These are phyloP conservation scores for Phodopus roborovskii DNA, from an alignment of 2,113 vertebrate species.

Conservation along the genomic window DNA sequence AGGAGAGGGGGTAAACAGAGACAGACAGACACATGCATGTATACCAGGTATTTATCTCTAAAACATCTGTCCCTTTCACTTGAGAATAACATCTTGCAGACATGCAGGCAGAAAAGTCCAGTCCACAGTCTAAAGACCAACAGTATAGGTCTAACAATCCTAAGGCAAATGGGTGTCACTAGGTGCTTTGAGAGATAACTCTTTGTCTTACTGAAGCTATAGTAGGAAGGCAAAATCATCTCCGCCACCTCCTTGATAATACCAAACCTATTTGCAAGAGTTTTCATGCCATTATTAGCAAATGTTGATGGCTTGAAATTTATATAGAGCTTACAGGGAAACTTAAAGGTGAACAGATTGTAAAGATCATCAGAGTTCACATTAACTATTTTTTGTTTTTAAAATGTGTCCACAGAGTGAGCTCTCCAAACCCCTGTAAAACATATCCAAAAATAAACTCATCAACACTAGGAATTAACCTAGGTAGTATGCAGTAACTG, in stretches of 20 bases:
- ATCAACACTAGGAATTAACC: conserved; percentile 51
- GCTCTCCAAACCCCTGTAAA: background rate
- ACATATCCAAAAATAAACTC: background rate
- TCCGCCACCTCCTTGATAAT: background rate
- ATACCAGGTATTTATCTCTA: background rate
- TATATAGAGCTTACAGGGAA: conserved; percentile 50
- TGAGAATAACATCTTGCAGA: background rate
- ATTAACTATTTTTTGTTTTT: background rate
- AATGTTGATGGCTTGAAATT: conserved; percentile 64
- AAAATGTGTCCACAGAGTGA: background rate
- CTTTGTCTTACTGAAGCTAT: background rate
- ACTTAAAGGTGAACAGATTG: conserved; percentile 22
- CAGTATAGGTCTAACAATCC: background rate
- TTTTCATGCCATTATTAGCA: conserved; percentile 24
- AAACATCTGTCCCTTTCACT: background rate
- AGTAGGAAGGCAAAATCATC: background rate
- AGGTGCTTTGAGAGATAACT: background rate
- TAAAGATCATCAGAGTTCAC: conserved; percentile 24
- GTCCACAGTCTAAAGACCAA: background rate
- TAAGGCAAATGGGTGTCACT: background rate
- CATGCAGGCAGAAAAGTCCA: background rate
- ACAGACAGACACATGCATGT: background rate
- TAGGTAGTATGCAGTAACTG: conserved; percentile 30
- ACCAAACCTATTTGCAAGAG: conserved; percentile 25
- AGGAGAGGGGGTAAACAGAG: rapidly evolving